Evolutionary conservation across 2,797 vertebrate genomes (phyloP).

Genomic region (Ctenopoma kingsleyae): DNA sequence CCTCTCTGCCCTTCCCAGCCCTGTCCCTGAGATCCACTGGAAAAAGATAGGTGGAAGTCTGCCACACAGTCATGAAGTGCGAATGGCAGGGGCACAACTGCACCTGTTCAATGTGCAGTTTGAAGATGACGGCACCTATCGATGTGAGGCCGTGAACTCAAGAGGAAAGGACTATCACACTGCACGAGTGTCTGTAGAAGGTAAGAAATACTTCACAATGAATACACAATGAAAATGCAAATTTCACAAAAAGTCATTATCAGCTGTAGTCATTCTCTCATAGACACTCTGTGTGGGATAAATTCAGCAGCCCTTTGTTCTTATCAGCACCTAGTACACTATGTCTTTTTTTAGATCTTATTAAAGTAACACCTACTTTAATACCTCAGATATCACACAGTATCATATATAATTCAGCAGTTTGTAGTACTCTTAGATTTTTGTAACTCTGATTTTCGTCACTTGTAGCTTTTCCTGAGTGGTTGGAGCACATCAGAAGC

Average conservation of each 20-base stretch:
- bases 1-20: constrained; percentile 78
- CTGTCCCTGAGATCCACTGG: constrained; percentile 95
- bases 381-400: background rate
- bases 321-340: background rate
- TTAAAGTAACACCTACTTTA: constrained; percentile 5
- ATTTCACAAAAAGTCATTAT: background rate
- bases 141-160: constrained; percentile 93
- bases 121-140: constrained; percentile 92
- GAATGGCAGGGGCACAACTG: constrained; percentile 90
- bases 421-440: constrained; percentile 20
- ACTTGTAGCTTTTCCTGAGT: constrained; percentile 91
- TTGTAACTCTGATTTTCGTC: constrained; percentile 18
- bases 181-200: constrained; percentile 91
- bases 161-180: constrained; percentile 92
- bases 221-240: background rate
- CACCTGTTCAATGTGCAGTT: constrained; percentile 92
- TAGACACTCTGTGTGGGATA: background rate
- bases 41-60: constrained; percentile 89
- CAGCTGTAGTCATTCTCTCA: constrained; percentile 2
- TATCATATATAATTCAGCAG: constrained; percentile 23
- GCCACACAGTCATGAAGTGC: constrained; percentile 88
- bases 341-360: constrained; percentile 15
- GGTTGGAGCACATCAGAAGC: constrained; percentile 93
- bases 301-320: background rate
- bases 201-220: constrained; percentile 71